phyloP scores from a whole-genome alignment of 2,113 vertebrate species.

The Misgurnus mizolepis region DNA sequence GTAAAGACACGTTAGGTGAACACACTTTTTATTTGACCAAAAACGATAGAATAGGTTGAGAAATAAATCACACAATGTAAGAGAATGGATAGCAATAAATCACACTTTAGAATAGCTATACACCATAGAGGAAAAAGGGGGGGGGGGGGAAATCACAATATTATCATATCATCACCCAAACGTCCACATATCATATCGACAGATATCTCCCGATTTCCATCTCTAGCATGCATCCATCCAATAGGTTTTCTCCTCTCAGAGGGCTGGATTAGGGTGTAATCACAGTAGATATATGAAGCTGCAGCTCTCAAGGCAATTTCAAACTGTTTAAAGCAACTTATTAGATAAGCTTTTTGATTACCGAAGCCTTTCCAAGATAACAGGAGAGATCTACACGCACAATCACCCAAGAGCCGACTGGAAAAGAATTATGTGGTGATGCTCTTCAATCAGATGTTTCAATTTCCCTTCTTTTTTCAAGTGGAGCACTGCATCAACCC shows the following conservation, averaged over 20 bases:
- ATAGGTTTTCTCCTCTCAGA: background rate
- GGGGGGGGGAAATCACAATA: no score
- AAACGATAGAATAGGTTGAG: no score
- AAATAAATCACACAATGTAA: no score
- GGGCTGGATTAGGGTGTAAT: background rate
- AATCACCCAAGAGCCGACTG: conserved; percentile 1
- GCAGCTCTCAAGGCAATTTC: conserved; percentile 10
- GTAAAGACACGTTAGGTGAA: no score
- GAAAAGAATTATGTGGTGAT: background rate
- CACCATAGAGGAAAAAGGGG: no score
- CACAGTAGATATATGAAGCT: conserved; percentile 10
- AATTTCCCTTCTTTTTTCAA: conserved; percentile 2
- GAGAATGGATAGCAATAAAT: no score
- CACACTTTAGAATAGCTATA: no score
- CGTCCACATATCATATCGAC: no score
- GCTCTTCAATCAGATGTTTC: conserved; percentile 25
- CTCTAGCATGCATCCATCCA: background rate
- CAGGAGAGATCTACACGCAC: background rate
- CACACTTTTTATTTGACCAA: no score
- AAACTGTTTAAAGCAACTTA: conserved; percentile 7
- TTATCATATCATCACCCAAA: no score
- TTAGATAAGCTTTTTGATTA: conserved; percentile 28
- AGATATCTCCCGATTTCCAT: no score
- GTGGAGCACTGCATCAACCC: background rate
- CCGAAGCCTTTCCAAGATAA: background rate